These are phyloP conservation scores for Drosophila grimshawi DNA, from an alignment of 1,140 invertebrate genomes.

Conservation along the genomic window DNA sequence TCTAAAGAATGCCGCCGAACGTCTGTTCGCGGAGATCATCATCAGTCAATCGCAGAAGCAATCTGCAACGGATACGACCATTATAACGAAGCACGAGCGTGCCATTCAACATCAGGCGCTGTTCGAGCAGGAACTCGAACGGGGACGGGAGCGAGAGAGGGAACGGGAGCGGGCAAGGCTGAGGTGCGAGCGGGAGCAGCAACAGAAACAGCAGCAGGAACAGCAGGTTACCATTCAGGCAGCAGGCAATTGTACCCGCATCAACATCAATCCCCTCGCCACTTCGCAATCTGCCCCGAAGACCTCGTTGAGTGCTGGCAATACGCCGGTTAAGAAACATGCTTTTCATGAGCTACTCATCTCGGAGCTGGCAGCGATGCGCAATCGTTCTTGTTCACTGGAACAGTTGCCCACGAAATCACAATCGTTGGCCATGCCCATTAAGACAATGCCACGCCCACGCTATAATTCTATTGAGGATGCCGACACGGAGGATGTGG, in stretches of 20 bases:
- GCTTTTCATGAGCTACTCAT: conserved; percentile 84
- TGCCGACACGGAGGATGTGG: conserved; percentile 74
- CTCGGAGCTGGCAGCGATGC: conserved; percentile 83
- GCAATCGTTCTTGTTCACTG: conserved; percentile 73
- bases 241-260: conserved; percentile 63
- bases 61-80: conserved; percentile 52
- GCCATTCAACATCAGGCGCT: conserved; percentile 72
- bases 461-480: conserved; percentile 77
- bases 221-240: conserved; percentile 47
- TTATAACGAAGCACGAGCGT: conserved; percentile 79
- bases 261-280: conserved; percentile 58
- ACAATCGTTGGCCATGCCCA: conserved; percentile 31
- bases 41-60: conserved; percentile 76
- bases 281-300: background rate
- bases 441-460: conserved; percentile 55
- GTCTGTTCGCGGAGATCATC: conserved; percentile 82
- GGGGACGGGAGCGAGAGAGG: conserved; percentile 51
- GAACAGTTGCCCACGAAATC: conserved; percentile 71
- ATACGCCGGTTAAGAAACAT: conserved; percentile 80
- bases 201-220: conserved; percentile 6
- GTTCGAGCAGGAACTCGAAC: conserved; percentile 63
- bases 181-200: background rate
- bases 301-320: conserved; percentile 58
- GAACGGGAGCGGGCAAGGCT: conserved; percentile 12
- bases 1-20: conserved; percentile 81